A percentile compares a stretch with the other conserved stretches of the same genome.
These are phyloP conservation scores for Chrosomus eos DNA, from an alignment of 2,797 vertebrate genomes.

Conservation along the genomic window DNA sequence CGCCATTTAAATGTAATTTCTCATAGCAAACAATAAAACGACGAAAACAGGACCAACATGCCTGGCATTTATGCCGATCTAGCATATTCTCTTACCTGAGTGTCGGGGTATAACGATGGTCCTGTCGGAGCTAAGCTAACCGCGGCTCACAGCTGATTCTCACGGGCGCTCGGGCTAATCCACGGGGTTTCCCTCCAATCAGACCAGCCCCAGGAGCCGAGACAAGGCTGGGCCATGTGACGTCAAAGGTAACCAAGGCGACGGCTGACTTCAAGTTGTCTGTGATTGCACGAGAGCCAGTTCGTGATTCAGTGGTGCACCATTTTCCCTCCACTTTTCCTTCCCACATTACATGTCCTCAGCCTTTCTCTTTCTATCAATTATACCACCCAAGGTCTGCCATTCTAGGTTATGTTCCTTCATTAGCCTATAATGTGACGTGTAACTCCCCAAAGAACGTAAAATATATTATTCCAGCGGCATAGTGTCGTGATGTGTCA, in stretches of 20 bases:
- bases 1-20: background rate
- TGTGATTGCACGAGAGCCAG: slow-evolving; percentile 43
- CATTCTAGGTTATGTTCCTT: background rate
- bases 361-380: background rate
- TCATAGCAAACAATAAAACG: background rate
- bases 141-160: slow-evolving; percentile 82
- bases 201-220: slow-evolving; percentile 84
- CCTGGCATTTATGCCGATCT: background rate
- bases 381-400: background rate
- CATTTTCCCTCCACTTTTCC: slow-evolving; percentile 52
- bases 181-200: slow-evolving; percentile 97
- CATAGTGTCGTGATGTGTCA: background rate
- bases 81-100: slow-evolving; percentile 68
- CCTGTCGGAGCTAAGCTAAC: slow-evolving; percentile 62
- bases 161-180: slow-evolving; percentile 69
- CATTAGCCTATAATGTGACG: background rate
- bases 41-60: background rate
- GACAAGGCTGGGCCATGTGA: slow-evolving; percentile 84
- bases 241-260: slow-evolving; percentile 89
- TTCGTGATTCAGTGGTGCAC: slow-evolving; percentile 42
- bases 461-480: background rate
- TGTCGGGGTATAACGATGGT: slow-evolving; percentile 63
- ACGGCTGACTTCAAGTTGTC: slow-evolving; percentile 72
- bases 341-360: slow-evolving; percentile 10
- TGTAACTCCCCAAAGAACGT: background rate